Evolutionary conservation across 2,888 invertebrate species (phyloP).

Genomic region (Physocephala rufipes): DNA sequence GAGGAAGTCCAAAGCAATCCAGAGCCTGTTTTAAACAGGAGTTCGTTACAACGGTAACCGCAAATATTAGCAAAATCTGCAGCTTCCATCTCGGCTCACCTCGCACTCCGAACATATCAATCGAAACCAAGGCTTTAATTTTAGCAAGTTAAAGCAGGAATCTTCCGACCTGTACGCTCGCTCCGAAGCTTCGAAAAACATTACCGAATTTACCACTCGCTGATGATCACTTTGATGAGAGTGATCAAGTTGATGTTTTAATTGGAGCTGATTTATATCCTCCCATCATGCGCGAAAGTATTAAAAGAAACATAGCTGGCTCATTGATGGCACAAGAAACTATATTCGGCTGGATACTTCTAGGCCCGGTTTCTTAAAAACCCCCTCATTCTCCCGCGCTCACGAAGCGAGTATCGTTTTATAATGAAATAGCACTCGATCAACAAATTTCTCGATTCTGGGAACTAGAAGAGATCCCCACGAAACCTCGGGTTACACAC

Average conservation of each 20-base stretch:
- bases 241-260: background rate
- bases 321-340: slow-evolving; percentile 1
- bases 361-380: background rate
- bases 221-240: background rate
- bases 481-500: background rate
- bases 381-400: background rate
- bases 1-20: no score
- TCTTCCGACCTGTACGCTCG: background rate
- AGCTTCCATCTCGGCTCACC: background rate
- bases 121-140: background rate
- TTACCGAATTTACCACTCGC: background rate
- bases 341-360: background rate
- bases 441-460: background rate
- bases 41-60: background rate
- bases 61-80: background rate
- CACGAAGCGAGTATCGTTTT: background rate
- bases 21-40: no score
- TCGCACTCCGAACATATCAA: background rate
- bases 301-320: background rate
- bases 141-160: background rate
- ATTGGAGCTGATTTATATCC: background rate
- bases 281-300: background rate
- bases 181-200: background rate
- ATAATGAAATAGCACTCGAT: background rate
- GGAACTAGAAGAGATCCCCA: background rate